phyloP scores from a whole-genome alignment of 2,113 vertebrate genomes.

The Pristiophorus japonicus region DNA sequence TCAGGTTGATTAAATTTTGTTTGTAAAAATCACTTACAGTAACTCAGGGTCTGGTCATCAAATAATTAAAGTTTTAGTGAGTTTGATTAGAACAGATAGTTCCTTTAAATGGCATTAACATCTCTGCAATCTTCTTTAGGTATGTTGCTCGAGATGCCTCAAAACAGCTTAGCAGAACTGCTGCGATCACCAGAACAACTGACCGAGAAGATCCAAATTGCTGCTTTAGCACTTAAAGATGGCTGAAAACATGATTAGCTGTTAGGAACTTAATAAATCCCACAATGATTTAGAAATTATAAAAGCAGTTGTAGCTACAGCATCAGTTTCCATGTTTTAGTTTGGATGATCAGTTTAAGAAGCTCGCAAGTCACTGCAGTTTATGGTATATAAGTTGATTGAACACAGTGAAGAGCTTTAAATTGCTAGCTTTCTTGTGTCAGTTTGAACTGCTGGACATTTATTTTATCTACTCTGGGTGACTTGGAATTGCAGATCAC shows the following conservation, averaged over 20 bases:
- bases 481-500: not conserved
- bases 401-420: not conserved
- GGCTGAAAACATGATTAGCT: not conserved
- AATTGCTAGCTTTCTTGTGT: not conserved
- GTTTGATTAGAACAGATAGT: not conserved
- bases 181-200: conserved; percentile 20
- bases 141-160: conserved; percentile 24
- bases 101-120: not conserved
- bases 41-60: not conserved
- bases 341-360: not conserved
- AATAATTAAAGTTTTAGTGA: not conserved
- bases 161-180: not conserved
- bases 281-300: not conserved
- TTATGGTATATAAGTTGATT: not conserved
- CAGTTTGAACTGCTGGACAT: not conserved
- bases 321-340: not conserved
- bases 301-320: not conserved
- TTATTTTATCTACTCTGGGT: not conserved
- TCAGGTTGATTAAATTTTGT: not conserved
- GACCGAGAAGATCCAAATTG: conserved; percentile 3
- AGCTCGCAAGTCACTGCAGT: not conserved
- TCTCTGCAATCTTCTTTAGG: not conserved
- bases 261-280: not conserved
- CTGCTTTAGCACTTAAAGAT: conserved; percentile 5
- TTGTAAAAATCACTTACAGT: not conserved